phyloP scores from a whole-genome alignment of 2,113 vertebrate genomes.

The Microtus oregoni region DNA sequence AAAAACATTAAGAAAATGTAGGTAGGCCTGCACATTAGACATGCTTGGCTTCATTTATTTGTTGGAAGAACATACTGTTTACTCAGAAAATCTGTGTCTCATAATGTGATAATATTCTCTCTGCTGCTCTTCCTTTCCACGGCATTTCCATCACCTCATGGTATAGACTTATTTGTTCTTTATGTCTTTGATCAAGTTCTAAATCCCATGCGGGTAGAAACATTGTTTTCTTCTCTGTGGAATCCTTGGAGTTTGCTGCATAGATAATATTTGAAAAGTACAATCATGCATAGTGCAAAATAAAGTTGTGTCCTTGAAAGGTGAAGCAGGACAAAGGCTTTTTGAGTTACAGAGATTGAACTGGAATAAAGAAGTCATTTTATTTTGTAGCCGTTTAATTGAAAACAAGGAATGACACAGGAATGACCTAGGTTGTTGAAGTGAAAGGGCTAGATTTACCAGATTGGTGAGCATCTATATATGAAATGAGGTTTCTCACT shows the following conservation, averaged over 20 bases:
- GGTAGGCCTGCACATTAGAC: slow-evolving; percentile 50
- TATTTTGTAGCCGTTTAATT: neutral
- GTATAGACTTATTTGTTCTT: neutral
- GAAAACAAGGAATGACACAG: slow-evolving; percentile 14
- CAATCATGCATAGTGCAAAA: neutral
- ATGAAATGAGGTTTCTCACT: slow-evolving; percentile 34
- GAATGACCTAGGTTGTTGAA: neutral
- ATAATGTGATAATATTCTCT: slow-evolving; percentile 27
- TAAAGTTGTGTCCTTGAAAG: neutral
- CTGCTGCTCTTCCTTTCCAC: slow-evolving; percentile 38
- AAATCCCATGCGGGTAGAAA: neutral
- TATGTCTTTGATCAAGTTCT: neutral
- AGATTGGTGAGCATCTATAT: neutral
- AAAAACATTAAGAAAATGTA: slow-evolving; percentile 35
- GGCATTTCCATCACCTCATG: neutral
- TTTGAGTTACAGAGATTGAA: neutral
- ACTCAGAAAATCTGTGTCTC: neutral
- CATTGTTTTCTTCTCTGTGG: neutral
- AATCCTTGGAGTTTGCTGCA: neutral
- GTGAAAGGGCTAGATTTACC: neutral
- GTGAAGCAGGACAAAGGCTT: neutral
- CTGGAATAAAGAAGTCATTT: slow-evolving; percentile 16
- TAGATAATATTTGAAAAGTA: neutral
- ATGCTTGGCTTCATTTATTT: neutral
- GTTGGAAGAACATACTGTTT: slow-evolving; percentile 29